A percentile compares a stretch with the other conserved stretches of the same genome.
Conservation (phyloP, 2,888 invertebrate genomes). For the Andrena haemorrhoa region DNA sequence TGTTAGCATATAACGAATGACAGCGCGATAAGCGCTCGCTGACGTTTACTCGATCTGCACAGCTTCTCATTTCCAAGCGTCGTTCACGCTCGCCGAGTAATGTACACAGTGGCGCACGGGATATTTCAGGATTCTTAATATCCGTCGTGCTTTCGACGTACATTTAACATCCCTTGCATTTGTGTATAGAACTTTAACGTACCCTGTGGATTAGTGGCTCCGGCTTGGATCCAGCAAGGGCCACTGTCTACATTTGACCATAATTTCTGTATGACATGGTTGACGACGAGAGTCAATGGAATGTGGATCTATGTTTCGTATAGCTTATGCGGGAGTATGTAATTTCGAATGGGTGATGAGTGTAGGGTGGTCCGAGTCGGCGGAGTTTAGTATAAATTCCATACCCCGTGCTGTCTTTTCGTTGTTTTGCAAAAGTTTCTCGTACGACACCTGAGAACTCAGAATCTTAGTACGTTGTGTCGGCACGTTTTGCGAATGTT, state of each 20-base stretch:
- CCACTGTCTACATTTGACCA: too few species aligned
- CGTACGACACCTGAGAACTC: neutral
- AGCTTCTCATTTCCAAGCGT: neutral
- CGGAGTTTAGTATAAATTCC: constrained; percentile 1
- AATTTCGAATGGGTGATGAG: neutral
- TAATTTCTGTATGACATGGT: neutral
- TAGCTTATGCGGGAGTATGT: constrained; percentile 8
- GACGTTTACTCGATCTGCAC: constrained; percentile 1
- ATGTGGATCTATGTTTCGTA: neutral
- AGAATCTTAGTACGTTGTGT: neutral
- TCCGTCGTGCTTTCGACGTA: neutral
- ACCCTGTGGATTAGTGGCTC: neutral
- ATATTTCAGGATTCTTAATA: constrained; percentile 20
- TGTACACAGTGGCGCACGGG: neutral
- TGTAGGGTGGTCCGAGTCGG: neutral
- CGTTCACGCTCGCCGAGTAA: neutral
- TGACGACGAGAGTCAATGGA: neutral
- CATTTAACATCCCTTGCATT: constrained; percentile 3
- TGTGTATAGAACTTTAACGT: neutral
- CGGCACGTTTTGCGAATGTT: neutral
- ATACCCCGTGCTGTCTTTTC: neutral
- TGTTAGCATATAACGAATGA: constrained; percentile 53
- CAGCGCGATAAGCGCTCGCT: constrained; percentile 25
- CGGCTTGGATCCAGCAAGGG: too few species aligned
- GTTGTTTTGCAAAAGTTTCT: neutral